Evolutionary conservation across 2,888 invertebrate species (phyloP).

Genomic region (Polydrusus cervinus): DNA sequence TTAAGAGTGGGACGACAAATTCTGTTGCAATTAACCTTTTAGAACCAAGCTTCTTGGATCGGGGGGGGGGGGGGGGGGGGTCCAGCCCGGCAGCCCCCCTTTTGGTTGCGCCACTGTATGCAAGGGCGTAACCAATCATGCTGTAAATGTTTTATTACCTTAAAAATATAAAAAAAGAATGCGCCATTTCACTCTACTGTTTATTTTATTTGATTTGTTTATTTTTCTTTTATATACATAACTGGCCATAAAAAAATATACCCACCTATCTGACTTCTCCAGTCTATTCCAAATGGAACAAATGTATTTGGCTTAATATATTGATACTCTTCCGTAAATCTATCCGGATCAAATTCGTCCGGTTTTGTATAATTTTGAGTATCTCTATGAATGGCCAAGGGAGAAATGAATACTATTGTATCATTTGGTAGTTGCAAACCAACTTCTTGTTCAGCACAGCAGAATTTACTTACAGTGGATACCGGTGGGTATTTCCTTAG

Average conservation of each 20-base stretch:
- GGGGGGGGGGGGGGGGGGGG: no score
- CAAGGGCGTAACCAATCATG: no score
- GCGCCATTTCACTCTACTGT: no score
- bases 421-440: slow-evolving; percentile 49
- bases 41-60: no score
- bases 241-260: background rate
- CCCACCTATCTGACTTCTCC: slow-evolving; percentile 51
- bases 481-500: slow-evolving; percentile 60
- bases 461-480: slow-evolving; percentile 54
- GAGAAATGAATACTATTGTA: slow-evolving; percentile 55
- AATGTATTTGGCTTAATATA: slow-evolving; percentile 50
- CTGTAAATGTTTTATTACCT: no score
- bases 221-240: background rate
- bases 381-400: slow-evolving; percentile 60
- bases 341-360: slow-evolving; percentile 59
- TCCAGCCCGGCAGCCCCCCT: no score
- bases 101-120: no score
- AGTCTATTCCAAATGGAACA: slow-evolving; percentile 57
- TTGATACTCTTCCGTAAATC: slow-evolving; percentile 58
- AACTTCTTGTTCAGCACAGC: slow-evolving; percentile 27
- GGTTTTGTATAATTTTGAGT: slow-evolving; percentile 58
- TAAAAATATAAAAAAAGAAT: no score
- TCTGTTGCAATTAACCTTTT: no score
- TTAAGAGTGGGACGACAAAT: no score
- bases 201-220: no score